Evolutionary conservation across 2,888 invertebrate genomes (phyloP).

Genomic region (Anagyrus pseudococci): DNA sequence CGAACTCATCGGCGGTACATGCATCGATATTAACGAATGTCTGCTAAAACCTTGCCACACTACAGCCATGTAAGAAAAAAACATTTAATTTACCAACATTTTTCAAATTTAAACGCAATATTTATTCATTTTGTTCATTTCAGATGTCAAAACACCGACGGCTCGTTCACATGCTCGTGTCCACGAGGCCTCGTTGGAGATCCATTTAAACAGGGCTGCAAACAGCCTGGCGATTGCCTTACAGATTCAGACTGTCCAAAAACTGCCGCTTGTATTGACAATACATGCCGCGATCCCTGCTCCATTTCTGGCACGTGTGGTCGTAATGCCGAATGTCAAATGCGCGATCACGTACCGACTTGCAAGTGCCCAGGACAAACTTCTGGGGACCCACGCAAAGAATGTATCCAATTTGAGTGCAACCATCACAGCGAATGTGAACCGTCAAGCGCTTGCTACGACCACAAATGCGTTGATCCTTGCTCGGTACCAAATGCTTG

Average conservation of each 20-base stretch:
- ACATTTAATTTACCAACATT: background rate
- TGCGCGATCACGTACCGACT: conserved; percentile 72
- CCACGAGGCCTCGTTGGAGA: conserved; percentile 82
- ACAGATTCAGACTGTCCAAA: conserved; percentile 81
- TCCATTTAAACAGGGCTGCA: conserved; percentile 75
- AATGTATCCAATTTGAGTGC: conserved; percentile 80
- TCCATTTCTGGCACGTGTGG: conserved; percentile 73
- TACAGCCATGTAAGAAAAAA: conserved; percentile 68
- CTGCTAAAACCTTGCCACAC: conserved; percentile 77
- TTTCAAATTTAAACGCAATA: background rate
- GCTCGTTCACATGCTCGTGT: conserved; percentile 80
- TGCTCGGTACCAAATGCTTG: conserved; percentile 83
- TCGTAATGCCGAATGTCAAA: conserved; percentile 76
- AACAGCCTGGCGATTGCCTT: conserved; percentile 82
- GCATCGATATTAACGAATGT: conserved; percentile 86
- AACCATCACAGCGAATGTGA: conserved; percentile 79
- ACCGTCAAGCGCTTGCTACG: conserved; percentile 75
- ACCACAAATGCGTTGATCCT: conserved; percentile 81
- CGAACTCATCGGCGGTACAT: conserved; percentile 70
- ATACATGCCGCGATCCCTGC: conserved; percentile 81
- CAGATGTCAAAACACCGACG: conserved; percentile 78
- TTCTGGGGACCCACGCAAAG: conserved; percentile 73
- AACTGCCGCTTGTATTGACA: conserved; percentile 76
- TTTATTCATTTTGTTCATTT: conserved; percentile 36
- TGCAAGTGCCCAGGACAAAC: conserved; percentile 81